Base-by-base conservation (phyloP, 2,113 vertebrate species). In the Manacus vitellinus region DNA sequence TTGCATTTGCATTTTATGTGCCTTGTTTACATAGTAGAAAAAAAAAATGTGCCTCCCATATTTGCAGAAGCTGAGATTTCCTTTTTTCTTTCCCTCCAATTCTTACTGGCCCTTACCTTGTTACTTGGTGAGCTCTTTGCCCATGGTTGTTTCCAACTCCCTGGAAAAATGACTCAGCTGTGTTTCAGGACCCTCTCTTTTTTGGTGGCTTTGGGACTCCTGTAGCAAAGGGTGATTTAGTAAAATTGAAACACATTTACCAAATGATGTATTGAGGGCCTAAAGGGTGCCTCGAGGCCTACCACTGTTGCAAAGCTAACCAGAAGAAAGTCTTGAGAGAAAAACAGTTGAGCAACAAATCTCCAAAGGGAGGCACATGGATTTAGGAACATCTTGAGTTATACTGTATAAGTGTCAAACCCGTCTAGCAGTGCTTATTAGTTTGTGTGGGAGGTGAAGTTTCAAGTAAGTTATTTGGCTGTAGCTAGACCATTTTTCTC, bases 391-490 rank as follows among this genome's bases (percentile, higher is more conserved):
- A 59, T 90, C 72, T 88, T 73, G 71, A 92, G 51, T 92, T 95
- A 88, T 63, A 79, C 61, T 70, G 62, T 92, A 8, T 77, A 83
- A 90, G 70, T 95, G 94, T 95, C 93, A 92, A 91, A 75, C 49
- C 51, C 18, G 2, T 78, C 87, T 85, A 89, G 61, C 37, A 72
- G 49, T 84, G 80, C 49, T 74, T 95, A 77, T 87, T 91, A 79
- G 41, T 85, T 95, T 89, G 80, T 31, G 80, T 91, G 41, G 89
- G 89, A 96, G 89, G 84, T 6, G 4, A 43, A 90, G 72, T 88
- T 94, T 93, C 72, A 77, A 85, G 21, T 85, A 95, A 92, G 41
- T 66, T 75, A 24, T 80, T 87, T 92, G 93, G 71, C 94, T 88
- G 49, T 47, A 79, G 82, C 59, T 43, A 66, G 74, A 33, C 39